Evolutionary conservation across 2,888 invertebrate species (phyloP), one percentile per base, ranked within the genome.

Genomic region (Lacanobia wlatinum): DNA sequence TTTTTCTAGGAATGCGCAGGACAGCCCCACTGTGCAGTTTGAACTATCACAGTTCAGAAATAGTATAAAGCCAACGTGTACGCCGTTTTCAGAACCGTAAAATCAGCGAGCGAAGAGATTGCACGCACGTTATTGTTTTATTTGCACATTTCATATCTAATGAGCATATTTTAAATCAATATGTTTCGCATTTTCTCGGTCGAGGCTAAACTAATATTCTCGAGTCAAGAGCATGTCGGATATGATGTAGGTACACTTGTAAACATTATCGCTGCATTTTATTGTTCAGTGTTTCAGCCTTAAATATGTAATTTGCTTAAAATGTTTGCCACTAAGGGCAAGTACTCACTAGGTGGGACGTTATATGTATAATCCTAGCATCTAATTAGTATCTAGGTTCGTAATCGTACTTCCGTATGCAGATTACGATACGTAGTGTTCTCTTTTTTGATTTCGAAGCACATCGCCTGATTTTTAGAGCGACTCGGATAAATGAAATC

Each of bases 21-120:
- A 34, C 53, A 55, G 28, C n/a, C n/a, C 66, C 18, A 55, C 56
- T 52, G 65, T 63, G 38, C 14, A 52, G 23, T 55, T 9, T 34
- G 7, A 21, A 60, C 43, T 34, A n/a, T n/a, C 9, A 38, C 63
- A 60, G 34, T 63, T 63, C 43, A 55, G 28, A 60, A 53, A 43
- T 50, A 16, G 38, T 40, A 28, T 46, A 34, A 43, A 58, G 9
- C 14, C 34, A 9, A 23, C 34, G 12, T 23, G 52, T 9, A 28
- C 38, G 38, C 9, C 28, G 18, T 60, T 78, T 58, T 21, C 48
- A 72, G 55, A 66, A 23, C 61, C 60, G n/a, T 82, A 56, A 65
- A 82, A 79, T 73, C 64, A 18, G 38, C 58, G 9, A 70, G 55
- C 65, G 56, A 34, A 65, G 38, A 77, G 53, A 78, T 78, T 79